Evolutionary conservation across 2,888 invertebrate species (phyloP).

Genomic region (Trisateles emortualis): DNA sequence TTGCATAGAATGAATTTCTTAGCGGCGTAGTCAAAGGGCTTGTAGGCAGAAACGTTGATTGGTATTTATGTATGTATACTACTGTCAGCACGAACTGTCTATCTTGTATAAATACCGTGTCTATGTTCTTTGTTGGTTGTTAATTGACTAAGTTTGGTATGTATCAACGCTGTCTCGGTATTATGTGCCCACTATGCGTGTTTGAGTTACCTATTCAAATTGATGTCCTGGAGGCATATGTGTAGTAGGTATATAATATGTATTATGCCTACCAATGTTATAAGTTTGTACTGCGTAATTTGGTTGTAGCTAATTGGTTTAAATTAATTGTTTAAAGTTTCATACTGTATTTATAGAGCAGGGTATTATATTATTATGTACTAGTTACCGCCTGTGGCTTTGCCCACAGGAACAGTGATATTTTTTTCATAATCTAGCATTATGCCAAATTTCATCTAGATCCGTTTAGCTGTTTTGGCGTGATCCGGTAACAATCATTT

Average conservation of each 20-base stretch:
- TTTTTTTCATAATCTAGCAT: too few species aligned
- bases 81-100: constrained; percentile 8
- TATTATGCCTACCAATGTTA: constrained; percentile 4
- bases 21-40: constrained; percentile 51
- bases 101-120: constrained; percentile 21
- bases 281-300: constrained; percentile 8
- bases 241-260: constrained; percentile 2
- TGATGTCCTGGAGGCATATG: constrained; percentile 1
- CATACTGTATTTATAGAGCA: neutral
- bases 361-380: too few species aligned
- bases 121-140: constrained; percentile 9
- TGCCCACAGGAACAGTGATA: too few species aligned
- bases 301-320: constrained; percentile 7
- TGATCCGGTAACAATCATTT: too few species aligned
- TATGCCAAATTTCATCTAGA: too few species aligned
- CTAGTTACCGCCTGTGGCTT: too few species aligned
- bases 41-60: constrained; percentile 36
- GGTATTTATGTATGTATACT: constrained; percentile 22
- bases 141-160: constrained; percentile 11
- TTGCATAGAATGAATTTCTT: constrained; percentile 59
- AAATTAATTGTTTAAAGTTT: neutral
- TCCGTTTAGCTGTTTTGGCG: too few species aligned
- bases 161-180: constrained; percentile 5
- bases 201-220: constrained; percentile 13
- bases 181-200: constrained; percentile 6